Base-by-base conservation (phyloP, 2,888 invertebrate species). In the Scelioninae gen. 2 region DNA sequence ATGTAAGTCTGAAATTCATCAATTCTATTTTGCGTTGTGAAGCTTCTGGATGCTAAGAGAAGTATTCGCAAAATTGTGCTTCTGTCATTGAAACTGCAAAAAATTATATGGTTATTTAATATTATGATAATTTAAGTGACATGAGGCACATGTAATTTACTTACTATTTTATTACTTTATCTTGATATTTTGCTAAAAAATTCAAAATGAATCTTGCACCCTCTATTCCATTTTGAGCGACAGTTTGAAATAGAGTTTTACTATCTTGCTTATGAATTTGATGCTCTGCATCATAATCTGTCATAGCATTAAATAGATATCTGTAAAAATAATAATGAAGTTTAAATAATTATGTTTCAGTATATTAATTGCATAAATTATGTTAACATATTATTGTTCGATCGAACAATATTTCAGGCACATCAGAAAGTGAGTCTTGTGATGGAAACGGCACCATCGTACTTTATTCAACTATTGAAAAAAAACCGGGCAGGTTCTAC, bases 201-300 rank as follows among this genome's bases (percentile, higher is more conserved):
- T 45, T n/a, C 10, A 74, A 25, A 28, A 65, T 43, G 43, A 28
- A 55, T 5, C 35, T 39, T 5, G 70, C 74, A 22, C 55, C 45
- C 1, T 53, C 18, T 19, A 35, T 22, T 7, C 60, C 70, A 15
- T 33, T 35, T 25, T 33, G 18, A 25, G 52, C 45, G 11, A 70
- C 61, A n/a, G 13, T 39, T 2, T 19, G 3, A 15, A 74, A 67
- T 2, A 63, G 11, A 52, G 0, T 31, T 7, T 45, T 5, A 39
- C 70, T 67, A 9, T 74, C 74, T 39, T 74, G 67, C 35, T 19
- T 43, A 22, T 57, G 74, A 25, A 74, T 74, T 67, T 74, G 74
- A 57, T 74, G 9, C 28, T 39, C 55, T 6, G 13, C n/a, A 25
- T 73, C 69, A 22, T 63, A 60, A 16, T 73, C 15, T 37, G 31